Evolutionary conservation across 2,113 vertebrate species (phyloP), one percentile per base, ranked within the genome.

Genomic region (Phrynocephalus versicolor): DNA sequence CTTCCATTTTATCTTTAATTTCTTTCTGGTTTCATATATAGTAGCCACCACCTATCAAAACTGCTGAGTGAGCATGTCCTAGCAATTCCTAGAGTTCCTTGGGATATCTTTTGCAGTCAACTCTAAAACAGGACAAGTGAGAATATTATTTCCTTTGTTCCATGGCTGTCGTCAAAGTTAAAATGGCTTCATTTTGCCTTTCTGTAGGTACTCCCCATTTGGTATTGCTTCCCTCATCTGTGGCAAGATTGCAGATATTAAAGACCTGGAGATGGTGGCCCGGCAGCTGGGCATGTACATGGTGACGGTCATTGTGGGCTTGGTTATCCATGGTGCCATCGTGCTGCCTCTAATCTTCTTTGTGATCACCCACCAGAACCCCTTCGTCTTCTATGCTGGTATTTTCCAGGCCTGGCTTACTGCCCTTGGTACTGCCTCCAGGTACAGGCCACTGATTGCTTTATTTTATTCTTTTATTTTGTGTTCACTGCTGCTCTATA

Each of bases 361-460:
- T 25, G 82, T 72, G 0, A 93, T 96, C 89, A 97, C 97, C 60
- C 93, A 96, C 77, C 97, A 97, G 90, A 97, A 95, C 90, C 97
- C 97, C 0, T 91, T 97, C 64, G 51, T 86, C 9, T 97, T 97
- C 91, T 97, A 96, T 91, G 94, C 91, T 0, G 97, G 97, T 1
- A 97, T 97, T 88, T 97, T 97, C 90, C 97, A 97, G 92, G 97
- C 97, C 1, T 97, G 97, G 97, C 96, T 97, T 94, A 97, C 97
- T 0, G 97, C 97, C 10, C 86, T 97, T 82, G 97, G 97, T 76
- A 97, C 97, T 1, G 97, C 97, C 37, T 97, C 97, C 95, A 97
- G 97, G 92, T 93, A 71, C 25, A 51, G 27, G 25, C 39, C 62
- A 15, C 6, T 41, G 4, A 57, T 18, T 6, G 13, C 30, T 51